phyloP scores from a whole-genome alignment of 2,113 vertebrate genomes.

The Hepsetus odoe region DNA sequence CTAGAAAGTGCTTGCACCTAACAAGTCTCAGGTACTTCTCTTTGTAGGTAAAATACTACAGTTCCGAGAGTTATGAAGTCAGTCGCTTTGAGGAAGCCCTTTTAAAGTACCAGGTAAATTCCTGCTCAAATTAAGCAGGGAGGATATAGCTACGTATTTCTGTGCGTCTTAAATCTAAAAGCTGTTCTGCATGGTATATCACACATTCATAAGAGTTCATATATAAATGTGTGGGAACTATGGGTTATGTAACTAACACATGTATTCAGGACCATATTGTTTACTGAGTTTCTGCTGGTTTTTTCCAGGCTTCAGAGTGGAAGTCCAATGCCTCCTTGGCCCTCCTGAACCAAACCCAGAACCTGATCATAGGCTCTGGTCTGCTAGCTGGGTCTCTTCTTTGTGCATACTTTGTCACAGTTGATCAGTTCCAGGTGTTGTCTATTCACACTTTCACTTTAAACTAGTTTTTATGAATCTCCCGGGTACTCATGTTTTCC shows the following conservation, averaged over 20 bases:
- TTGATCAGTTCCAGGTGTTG: slow-evolving; percentile 82
- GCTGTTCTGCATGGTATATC: not conserved
- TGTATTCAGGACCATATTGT: not conserved
- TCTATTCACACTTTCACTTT: not conserved
- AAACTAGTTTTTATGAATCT: not conserved
- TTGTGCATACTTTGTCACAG: slow-evolving; percentile 83
- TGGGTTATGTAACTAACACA: not conserved
- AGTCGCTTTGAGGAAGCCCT: slow-evolving; percentile 84
- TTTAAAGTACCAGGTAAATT: slow-evolving; percentile 84
- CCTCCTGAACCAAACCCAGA: slow-evolving; percentile 90
- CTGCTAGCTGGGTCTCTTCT: slow-evolving; percentile 86
- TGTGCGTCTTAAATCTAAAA: not conserved
- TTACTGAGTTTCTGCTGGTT: slow-evolving; percentile 1
- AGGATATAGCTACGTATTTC: not conserved
- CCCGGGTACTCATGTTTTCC: not conserved
- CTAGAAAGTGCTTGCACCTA: not conserved
- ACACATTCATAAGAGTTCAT: too few species aligned
- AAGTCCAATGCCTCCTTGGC: slow-evolving; percentile 85
- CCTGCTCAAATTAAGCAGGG: not conserved
- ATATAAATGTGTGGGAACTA: too few species aligned
- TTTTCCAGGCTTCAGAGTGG: slow-evolving; percentile 81
- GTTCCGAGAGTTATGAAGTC: slow-evolving; percentile 84
- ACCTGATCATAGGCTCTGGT: slow-evolving; percentile 84
- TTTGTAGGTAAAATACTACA: slow-evolving; percentile 89
- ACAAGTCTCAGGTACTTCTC: not conserved